A percentile compares a stretch with the other conserved stretches of the same genome.
Conservation (phyloP, 1,140 invertebrate genomes). For the Vanessa atalanta region DNA sequence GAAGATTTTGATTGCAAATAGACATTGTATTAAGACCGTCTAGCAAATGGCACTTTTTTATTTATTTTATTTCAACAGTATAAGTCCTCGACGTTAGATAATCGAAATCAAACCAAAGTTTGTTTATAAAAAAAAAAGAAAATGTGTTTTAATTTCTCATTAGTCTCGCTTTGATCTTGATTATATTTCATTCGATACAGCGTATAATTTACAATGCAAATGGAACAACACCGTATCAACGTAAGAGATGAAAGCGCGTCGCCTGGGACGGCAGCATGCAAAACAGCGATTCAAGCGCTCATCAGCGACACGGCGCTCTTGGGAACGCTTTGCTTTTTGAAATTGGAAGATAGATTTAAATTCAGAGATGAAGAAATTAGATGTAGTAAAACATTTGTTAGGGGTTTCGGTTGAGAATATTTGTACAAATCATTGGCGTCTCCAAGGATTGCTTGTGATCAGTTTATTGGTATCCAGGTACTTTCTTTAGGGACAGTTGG, state of each 20-base stretch:
- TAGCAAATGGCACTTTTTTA: too few relatives aligned
- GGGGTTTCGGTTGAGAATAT: background rate
- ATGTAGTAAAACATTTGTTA: background rate
- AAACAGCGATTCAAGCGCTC: constrained; percentile 46
- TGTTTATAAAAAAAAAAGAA: background rate
- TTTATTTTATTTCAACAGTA: too few relatives aligned
- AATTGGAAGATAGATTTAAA: constrained; percentile 54
- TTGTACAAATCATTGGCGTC: background rate
- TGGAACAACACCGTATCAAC: constrained; percentile 33
- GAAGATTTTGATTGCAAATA: too few relatives aligned
- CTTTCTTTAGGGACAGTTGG: background rate
- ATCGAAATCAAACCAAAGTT: too few relatives aligned
- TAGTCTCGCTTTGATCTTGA: background rate
- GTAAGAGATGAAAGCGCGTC: constrained; percentile 37
- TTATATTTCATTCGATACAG: constrained; percentile 17
- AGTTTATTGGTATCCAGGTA: background rate
- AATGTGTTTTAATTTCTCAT: background rate
- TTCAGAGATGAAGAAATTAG: constrained; percentile 14
- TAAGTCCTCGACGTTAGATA: too few relatives aligned
- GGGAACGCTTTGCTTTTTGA: constrained; percentile 48
- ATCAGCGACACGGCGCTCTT: constrained; percentile 44
- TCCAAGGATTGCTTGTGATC: background rate
- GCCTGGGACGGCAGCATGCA: constrained; percentile 40
- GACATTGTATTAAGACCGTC: too few relatives aligned
- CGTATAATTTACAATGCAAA: constrained; percentile 41